Percentiles rank a stretch among this genome's conserved stretches.
These are phyloP conservation scores for Champsocephalus gunnari DNA, from an alignment of 2,797 vertebrate species.

Conservation along the genomic window DNA sequence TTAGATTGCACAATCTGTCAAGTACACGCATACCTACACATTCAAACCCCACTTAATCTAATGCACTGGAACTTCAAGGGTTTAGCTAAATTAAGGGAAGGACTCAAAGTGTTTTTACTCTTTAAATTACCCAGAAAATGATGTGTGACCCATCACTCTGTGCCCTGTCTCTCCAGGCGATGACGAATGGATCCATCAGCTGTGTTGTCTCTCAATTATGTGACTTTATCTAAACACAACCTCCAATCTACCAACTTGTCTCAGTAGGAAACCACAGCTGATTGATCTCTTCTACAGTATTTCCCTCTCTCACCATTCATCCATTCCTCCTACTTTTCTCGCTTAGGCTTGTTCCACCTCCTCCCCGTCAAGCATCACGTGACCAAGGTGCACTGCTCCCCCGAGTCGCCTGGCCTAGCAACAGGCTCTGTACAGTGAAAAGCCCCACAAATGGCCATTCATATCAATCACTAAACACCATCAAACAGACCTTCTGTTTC, in stretches of 20 bases:
- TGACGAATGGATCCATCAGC: constrained; percentile 77
- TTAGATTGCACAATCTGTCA: constrained; percentile 42
- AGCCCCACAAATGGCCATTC: constrained; percentile 75
- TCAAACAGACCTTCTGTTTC: constrained; percentile 68
- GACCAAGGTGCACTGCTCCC: constrained; percentile 30
- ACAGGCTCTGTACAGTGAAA: constrained; percentile 56
- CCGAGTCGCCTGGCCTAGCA: constrained; percentile 23
- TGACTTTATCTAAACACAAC: constrained; percentile 70
- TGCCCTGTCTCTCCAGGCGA: constrained; percentile 37
- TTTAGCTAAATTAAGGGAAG: constrained; percentile 19
- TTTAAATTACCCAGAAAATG: constrained; percentile 76
- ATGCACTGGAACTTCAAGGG: constrained; percentile 17
- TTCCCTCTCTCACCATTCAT: constrained; percentile 26
- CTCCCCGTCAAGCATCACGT: constrained; percentile 1
- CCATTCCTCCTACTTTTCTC: constrained; percentile 23
- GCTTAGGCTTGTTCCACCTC: constrained; percentile 26
- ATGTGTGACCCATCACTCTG: constrained; percentile 43
- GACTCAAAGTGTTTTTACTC: constrained; percentile 43
- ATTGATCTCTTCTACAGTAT: constrained; percentile 35
- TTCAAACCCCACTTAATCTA: constrained; percentile 14
- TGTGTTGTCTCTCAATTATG: constrained; percentile 65
- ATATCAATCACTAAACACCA: constrained; percentile 65
- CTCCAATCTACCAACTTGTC: constrained; percentile 58
- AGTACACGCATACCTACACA: neutral
- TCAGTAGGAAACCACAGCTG: constrained; percentile 61